Evolutionary conservation across 2,797 vertebrate genomes (phyloP).

Genomic region (Apodemus agrarius): DNA sequence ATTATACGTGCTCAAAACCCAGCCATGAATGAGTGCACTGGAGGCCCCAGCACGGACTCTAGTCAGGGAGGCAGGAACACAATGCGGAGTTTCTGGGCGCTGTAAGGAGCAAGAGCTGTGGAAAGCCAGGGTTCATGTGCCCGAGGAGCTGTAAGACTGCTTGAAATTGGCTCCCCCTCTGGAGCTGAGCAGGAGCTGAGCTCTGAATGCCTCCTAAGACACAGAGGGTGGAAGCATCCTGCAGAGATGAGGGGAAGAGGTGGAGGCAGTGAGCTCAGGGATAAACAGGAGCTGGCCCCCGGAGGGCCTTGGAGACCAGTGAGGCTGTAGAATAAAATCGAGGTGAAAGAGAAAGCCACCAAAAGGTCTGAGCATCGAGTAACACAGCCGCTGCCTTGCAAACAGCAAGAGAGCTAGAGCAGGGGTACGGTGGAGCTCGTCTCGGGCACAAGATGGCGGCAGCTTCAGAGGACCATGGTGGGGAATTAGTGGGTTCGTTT

Average conservation of each 20-base stretch:
- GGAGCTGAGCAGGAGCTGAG: background rate
- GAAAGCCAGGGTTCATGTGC: background rate
- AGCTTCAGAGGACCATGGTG: background rate
- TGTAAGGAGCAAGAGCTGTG: background rate
- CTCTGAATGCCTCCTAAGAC: background rate
- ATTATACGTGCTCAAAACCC: background rate
- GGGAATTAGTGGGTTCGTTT: background rate
- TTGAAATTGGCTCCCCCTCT: background rate
- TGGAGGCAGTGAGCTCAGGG: rapidly evolving
- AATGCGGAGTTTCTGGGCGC: background rate
- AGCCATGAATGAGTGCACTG: background rate
- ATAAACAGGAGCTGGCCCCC: background rate
- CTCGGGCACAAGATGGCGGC: background rate
- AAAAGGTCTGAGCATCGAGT: background rate
- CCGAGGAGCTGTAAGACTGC: background rate
- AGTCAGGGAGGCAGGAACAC: background rate
- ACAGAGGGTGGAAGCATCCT: rapidly evolving
- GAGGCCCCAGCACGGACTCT: background rate
- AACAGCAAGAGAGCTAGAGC: background rate
- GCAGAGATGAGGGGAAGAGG: background rate
- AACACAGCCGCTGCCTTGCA: background rate
- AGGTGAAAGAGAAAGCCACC: background rate
- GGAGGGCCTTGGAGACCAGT: background rate
- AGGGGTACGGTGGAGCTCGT: background rate
- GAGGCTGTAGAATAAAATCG: background rate